These are phyloP conservation scores for Aplysina aerophoba DNA, from an alignment of 37 sponge, comb jelly and placozoan genomes.

Conservation along the genomic window DNA sequence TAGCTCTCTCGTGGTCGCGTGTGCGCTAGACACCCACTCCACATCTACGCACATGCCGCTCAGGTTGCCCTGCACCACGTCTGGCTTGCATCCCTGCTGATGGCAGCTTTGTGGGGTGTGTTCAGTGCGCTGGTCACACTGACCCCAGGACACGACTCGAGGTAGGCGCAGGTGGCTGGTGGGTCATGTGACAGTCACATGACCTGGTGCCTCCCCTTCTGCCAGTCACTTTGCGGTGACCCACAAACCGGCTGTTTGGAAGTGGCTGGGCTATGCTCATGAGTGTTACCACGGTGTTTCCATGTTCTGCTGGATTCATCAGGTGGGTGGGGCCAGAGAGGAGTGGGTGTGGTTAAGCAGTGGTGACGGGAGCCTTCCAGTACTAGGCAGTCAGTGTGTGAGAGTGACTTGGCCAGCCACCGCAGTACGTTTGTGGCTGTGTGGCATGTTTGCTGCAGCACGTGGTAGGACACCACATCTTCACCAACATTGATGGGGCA, in stretches of 20 bases:
- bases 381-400: too few relatives aligned
- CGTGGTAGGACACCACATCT: slow-evolving; percentile 62
- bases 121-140: slow-evolving; percentile 17
- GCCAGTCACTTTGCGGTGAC: slow-evolving; percentile 43
- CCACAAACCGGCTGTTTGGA: slow-evolving; percentile 50
- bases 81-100: background rate
- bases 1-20: too few relatives aligned
- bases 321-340: background rate
- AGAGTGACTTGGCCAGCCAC: too few relatives aligned
- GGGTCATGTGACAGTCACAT: slow-evolving; percentile 7
- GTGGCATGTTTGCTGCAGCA: slow-evolving; percentile 30
- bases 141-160: slow-evolving; percentile 35
- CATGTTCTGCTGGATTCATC: slow-evolving; percentile 8
- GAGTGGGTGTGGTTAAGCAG: background rate
- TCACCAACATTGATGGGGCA: slow-evolving; percentile 67
- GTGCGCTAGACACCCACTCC: too few relatives aligned
- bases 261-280: background rate
- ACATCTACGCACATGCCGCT: too few relatives aligned
- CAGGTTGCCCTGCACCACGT: background rate
- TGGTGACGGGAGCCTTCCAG: too few relatives aligned
- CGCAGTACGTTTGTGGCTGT: too few relatives aligned
- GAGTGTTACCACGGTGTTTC: slow-evolving; percentile 20
- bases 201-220: background rate
- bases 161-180: background rate
- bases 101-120: slow-evolving; percentile 24